phyloP scores from a whole-genome alignment of 2,888 invertebrate genomes.

The Eupithecia exiguata region DNA sequence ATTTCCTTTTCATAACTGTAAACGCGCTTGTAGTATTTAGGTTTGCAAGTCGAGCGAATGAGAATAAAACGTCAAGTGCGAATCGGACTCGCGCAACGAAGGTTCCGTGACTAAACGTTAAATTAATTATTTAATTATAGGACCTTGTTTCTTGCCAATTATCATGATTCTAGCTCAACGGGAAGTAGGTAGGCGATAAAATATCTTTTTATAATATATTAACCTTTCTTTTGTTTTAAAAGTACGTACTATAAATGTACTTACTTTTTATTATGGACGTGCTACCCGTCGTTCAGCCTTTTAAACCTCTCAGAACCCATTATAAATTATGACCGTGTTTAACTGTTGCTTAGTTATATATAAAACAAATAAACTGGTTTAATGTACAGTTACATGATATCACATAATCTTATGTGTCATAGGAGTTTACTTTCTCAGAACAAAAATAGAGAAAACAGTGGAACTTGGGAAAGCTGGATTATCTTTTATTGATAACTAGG shows the following conservation, averaged over 20 bases:
- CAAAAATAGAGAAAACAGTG: background rate
- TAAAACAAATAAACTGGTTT: conserved; percentile 5
- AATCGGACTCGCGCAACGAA: too few species aligned
- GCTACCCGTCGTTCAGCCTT: conserved; percentile 52
- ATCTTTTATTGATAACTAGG: conserved; percentile 22
- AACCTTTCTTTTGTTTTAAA: background rate
- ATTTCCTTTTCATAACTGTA: conserved; percentile 24
- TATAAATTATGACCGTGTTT: conserved; percentile 68
- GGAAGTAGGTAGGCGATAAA: too few species aligned
- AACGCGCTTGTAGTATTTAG: conserved; percentile 1
- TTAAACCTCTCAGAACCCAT: conserved; percentile 72
- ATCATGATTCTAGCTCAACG: too few species aligned
- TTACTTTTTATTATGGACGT: conserved; percentile 33
- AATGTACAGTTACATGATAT: background rate
- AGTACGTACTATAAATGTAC: conserved; percentile 28
- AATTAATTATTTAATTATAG: too few species aligned
- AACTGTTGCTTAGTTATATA: conserved; percentile 48
- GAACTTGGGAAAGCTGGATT: background rate
- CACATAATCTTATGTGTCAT: background rate
- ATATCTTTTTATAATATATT: too few species aligned
- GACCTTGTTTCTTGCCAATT: too few species aligned
- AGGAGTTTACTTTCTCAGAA: background rate
- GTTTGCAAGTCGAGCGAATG: background rate
- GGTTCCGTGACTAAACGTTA: too few species aligned
- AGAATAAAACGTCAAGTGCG: too few species aligned